phyloP scores from a whole-genome alignment of 2,113 vertebrate genomes.

The Anguilla rostrata region DNA sequence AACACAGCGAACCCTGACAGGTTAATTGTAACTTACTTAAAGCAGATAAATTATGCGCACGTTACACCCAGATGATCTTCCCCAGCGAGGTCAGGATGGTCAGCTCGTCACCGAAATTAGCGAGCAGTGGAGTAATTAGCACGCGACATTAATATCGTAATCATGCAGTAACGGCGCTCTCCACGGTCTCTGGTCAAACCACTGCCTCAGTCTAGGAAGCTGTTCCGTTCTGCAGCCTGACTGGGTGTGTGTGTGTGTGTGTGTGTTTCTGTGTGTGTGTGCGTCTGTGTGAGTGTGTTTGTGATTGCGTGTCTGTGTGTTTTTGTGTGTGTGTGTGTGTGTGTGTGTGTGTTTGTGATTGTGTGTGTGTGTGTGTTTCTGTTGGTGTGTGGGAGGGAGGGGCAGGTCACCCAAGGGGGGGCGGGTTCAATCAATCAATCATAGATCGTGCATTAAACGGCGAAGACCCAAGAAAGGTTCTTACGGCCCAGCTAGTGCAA shows the following conservation, averaged over 20 bases:
- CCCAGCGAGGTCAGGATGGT: not conserved
- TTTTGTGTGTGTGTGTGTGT: not conserved
- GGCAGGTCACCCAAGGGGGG: not conserved
- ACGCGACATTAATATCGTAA: not conserved
- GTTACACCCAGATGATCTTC: not conserved
- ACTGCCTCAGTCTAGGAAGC: not conserved
- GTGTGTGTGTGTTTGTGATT: not conserved
- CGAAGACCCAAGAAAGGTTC: not conserved
- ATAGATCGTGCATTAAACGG: not conserved
- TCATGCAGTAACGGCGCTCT: not conserved
- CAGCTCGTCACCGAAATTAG: not conserved
- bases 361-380: not conserved
- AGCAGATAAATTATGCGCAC: not conserved
- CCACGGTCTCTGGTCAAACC: not conserved
- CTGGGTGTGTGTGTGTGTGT: not conserved
- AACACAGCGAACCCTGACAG: not conserved
- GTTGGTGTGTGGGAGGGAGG: not conserved
- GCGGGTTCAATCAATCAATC: not conserved
- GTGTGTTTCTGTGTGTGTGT: constrained; percentile 11
- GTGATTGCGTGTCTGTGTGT: too few species aligned
- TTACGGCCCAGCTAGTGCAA: not conserved
- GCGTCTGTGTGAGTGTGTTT: not conserved
- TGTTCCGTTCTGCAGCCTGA: not conserved
- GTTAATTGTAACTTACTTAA: not conserved
- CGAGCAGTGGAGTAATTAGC: not conserved